phyloP scores from a whole-genome alignment of 1,140 invertebrate species.

The Formica selysi region DNA sequence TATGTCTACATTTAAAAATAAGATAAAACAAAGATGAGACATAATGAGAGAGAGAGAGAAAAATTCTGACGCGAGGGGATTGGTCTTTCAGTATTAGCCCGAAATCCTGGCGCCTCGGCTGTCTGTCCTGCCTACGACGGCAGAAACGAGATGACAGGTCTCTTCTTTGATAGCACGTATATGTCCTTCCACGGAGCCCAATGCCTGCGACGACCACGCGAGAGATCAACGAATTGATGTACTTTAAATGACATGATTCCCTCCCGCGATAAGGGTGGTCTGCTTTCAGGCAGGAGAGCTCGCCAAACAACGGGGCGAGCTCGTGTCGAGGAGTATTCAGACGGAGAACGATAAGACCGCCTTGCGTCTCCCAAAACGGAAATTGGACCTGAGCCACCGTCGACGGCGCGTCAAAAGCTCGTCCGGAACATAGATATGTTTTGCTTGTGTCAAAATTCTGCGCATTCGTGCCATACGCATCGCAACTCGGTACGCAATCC shows the following conservation, averaged over 20 bases:
- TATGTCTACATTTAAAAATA: constrained; percentile 2
- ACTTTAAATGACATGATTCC: constrained; percentile 77
- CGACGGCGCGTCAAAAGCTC: constrained; percentile 49
- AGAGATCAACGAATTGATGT: constrained; percentile 71
- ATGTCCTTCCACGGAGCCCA: not conserved
- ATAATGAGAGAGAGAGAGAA: not conserved
- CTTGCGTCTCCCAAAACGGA: constrained; percentile 64
- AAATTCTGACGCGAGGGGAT: not conserved
- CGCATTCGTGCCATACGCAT: not conserved
- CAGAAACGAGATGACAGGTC: constrained; percentile 16
- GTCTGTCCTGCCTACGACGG: not conserved
- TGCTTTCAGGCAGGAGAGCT: constrained; percentile 65
- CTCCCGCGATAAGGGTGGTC: constrained; percentile 69
- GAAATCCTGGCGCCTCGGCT: constrained; percentile 11
- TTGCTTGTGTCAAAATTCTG: constrained; percentile 43
- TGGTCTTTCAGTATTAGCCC: constrained; percentile 14
- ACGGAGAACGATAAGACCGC: constrained; percentile 72
- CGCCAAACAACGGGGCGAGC: constrained; percentile 66
- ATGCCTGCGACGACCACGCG: not conserved
- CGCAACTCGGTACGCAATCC: not conserved
- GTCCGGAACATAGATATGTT: constrained; percentile 18
- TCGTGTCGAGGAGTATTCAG: constrained; percentile 66
- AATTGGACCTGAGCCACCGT: constrained; percentile 69
- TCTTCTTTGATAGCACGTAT: not conserved
- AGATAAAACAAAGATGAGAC: not conserved